These are phyloP conservation scores for Spinibarbus caldwelli DNA, from an alignment of 2,797 vertebrate genomes.

Conservation along the genomic window DNA sequence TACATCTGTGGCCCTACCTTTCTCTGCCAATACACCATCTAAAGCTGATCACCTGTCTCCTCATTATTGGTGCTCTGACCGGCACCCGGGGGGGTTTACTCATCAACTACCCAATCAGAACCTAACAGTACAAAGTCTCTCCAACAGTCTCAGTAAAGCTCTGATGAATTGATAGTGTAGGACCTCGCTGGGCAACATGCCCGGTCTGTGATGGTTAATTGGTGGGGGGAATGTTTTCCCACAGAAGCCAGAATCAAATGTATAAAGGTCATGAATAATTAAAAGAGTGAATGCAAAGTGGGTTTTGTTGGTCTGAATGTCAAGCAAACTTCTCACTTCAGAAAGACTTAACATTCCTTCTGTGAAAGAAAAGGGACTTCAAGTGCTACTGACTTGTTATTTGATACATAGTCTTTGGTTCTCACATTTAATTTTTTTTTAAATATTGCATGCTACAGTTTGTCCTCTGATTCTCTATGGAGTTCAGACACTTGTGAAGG, in stretches of 20 bases:
- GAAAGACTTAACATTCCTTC: constrained; percentile 17
- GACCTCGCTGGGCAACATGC: constrained; percentile 73
- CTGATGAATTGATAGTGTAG: constrained; percentile 71
- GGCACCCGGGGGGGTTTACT: too few relatives aligned
- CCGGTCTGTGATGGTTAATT: constrained; percentile 75
- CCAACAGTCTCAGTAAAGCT: constrained; percentile 69
- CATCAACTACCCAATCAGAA: too few relatives aligned
- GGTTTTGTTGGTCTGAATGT: constrained; percentile 28
- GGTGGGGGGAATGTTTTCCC: constrained; percentile 70
- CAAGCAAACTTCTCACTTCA: constrained; percentile 45
- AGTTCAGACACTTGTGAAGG: constrained; percentile 11
- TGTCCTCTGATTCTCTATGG: background rate
- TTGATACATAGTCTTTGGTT: constrained; percentile 9
- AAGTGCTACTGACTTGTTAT: background rate
- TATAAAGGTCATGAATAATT: constrained; percentile 66
- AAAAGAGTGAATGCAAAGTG: constrained; percentile 60
- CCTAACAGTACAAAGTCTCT: too few relatives aligned
- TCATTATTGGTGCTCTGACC: too few relatives aligned
- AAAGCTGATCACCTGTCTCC: too few relatives aligned
- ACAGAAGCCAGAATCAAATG: constrained; percentile 74
- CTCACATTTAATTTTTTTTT: background rate
- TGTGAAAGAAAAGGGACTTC: constrained; percentile 21
- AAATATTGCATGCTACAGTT: background rate
- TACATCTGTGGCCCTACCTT: too few relatives aligned
- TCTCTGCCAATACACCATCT: too few relatives aligned